Evolutionary conservation across 2,888 invertebrate species (phyloP), one percentile per base, ranked within the genome.

Genomic region (Theretra japonica): DNA sequence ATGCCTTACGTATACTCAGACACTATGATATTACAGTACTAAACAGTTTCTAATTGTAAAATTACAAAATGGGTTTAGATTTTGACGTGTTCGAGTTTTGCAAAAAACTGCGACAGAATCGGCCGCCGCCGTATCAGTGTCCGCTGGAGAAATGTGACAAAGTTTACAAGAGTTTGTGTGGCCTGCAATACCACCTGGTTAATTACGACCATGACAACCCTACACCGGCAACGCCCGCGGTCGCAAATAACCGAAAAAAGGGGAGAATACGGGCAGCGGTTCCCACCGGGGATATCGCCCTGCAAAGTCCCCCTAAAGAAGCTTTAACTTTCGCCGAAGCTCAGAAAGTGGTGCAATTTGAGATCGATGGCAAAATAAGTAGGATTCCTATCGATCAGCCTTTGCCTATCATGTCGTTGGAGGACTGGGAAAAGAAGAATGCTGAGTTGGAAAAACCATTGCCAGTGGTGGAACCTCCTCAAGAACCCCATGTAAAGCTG

Each of bases 41-140:
- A 21, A 69, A 72, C 21, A n/a, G 30, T 68, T 50, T 50, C 19
- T 28, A 33, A 5, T 25, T n/a, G 23, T 23, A 80, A 77, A 73
- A 78, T 79, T 69, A 71, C 73, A 92, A 89, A 91, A 97, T 97
- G 97, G 97, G 97, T 82, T 95, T 97, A 82, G 97, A 97, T 90
- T 97, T 98, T 93, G 98, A 98, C 94, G 97, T 98, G 80, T 95
- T 97, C 82, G 97, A 97, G 88, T 98, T 97, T 92, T 97, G 97
- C 87, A 97, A 97, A 88, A 97, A 97, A 92, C 95, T 98, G 77
- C 95, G 96, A 73, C 96, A 96, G 79, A 97, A 97, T 86, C 97
- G 97, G 84, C 95, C 96, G 70, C 98, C 98, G 70, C 98, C 98
- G 70, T 98, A 97, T 90, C 96, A 96, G 82, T 98, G 98, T 85